Conservation (phyloP, 37 sponge, comb jelly and placozoan genomes). For the Geodia barretti region DNA sequence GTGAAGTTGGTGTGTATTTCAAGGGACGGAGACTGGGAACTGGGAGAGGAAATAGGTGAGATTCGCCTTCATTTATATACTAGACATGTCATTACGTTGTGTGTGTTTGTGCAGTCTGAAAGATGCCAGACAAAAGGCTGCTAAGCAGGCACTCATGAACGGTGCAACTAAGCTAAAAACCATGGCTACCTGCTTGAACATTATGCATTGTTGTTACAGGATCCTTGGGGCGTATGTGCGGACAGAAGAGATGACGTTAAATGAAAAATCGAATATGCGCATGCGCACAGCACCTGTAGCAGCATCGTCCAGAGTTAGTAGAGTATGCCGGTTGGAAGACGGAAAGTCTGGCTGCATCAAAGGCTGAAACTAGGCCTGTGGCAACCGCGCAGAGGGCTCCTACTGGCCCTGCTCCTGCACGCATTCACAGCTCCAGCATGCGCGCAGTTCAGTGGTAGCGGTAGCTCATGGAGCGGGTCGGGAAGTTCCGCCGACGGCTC, state of each 20-base stretch:
- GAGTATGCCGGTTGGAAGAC: background rate
- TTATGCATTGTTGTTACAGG: background rate
- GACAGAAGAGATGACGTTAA: too few species aligned
- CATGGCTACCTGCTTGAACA: background rate
- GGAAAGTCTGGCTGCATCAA: background rate
- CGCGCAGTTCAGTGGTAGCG: background rate
- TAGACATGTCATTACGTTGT: background rate
- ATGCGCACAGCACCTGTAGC: background rate
- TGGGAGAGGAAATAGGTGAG: slow-evolving; percentile 37
- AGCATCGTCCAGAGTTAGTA: background rate
- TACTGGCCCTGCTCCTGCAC: background rate
- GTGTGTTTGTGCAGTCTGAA: background rate
- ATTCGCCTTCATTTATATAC: background rate
- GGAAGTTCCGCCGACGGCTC: background rate
- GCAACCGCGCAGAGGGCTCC: background rate
- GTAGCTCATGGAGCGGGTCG: background rate
- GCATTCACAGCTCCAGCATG: background rate
- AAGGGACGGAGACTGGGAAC: slow-evolving; percentile 23
- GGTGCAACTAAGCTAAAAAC: too few species aligned
- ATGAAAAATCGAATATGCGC: too few species aligned
- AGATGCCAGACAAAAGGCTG: slow-evolving; percentile 2
- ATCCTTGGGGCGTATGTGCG: background rate
- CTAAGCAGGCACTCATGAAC: background rate
- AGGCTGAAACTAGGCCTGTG: too few species aligned
- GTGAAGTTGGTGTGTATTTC: slow-evolving; percentile 41